Evolutionary conservation across 2,888 invertebrate species (phyloP).

Genomic region (Dysmachus trigonus): DNA sequence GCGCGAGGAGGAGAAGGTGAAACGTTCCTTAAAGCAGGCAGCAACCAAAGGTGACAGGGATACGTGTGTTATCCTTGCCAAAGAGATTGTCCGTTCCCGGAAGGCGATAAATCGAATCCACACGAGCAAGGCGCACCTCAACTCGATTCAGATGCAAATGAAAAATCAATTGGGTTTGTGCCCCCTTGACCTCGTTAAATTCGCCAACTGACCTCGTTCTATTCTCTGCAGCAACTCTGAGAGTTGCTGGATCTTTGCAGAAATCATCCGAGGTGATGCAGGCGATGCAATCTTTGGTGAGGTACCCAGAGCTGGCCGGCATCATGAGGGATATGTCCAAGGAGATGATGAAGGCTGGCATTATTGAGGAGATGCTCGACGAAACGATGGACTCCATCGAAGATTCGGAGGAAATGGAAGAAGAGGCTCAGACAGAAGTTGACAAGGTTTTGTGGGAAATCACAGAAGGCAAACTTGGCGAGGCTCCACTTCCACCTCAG

Average conservation of each 20-base stretch:
- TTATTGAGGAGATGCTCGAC: constrained; percentile 98
- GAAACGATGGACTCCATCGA: constrained; percentile 95
- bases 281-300: constrained; percentile 91
- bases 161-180: constrained; percentile 89
- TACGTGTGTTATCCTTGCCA: constrained; percentile 91
- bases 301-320: constrained; percentile 91
- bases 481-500: constrained; percentile 84
- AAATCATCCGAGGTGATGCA: constrained; percentile 99
- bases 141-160: constrained; percentile 97
- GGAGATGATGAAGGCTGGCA: constrained; percentile 99
- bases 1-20: constrained; percentile 97
- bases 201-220: not conserved
- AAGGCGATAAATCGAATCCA: constrained; percentile 91
- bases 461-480: constrained; percentile 90
- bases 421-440: constrained; percentile 92
- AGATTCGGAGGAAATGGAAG: constrained; percentile 94
- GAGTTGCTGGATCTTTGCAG: constrained; percentile 90
- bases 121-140: constrained; percentile 96
- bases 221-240: constrained; percentile 77
- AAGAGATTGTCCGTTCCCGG: constrained; percentile 87
- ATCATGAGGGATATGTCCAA: constrained; percentile 98
- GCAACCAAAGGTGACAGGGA: constrained; percentile 95
- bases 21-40: constrained; percentile 91
- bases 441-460: constrained; percentile 92
- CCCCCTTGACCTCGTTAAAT: not conserved